These are phyloP conservation scores for Protosalanx chinensis DNA, from an alignment of 2,797 vertebrate genomes.

Conservation along the genomic window DNA sequence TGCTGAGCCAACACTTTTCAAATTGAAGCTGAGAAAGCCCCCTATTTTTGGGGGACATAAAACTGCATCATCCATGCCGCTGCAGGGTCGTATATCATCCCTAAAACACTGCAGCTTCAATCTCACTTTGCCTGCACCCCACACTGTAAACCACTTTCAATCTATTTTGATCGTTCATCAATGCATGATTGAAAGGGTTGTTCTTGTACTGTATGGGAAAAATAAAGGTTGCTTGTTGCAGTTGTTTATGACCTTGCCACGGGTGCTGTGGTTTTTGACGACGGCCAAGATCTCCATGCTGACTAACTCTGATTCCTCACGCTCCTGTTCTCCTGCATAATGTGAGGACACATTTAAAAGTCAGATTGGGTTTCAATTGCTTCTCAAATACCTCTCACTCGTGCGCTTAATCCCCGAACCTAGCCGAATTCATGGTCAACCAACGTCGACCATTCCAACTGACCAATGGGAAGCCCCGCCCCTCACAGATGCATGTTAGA, in stretches of 20 bases:
- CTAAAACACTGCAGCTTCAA: conserved; percentile 39
- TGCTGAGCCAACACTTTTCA: conserved; percentile 76
- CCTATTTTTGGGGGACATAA: conserved; percentile 63
- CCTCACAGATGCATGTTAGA: too few relatives aligned
- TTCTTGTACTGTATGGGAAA: conserved; percentile 21
- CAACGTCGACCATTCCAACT: conserved; percentile 46
- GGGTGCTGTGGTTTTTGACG: conserved; percentile 19
- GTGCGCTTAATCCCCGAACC: neutral
- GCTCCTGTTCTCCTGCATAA: neutral
- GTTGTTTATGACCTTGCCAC: conserved; percentile 29
- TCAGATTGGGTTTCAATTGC: neutral
- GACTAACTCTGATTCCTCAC: too few relatives aligned
- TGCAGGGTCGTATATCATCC: conserved; percentile 58
- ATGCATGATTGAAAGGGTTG: conserved; percentile 32
- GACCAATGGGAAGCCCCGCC: conserved; percentile 33
- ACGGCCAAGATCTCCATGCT: neutral
- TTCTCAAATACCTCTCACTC: neutral
- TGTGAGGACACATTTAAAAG: neutral
- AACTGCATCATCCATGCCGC: conserved; percentile 66
- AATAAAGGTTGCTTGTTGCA: conserved; percentile 1
- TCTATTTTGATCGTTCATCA: conserved; percentile 29
- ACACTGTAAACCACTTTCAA: conserved; percentile 29
- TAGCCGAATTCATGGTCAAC: conserved; percentile 29
- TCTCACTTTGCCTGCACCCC: conserved; percentile 16
- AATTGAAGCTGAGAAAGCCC: conserved; percentile 72